A percentile compares a stretch with the other conserved stretches of the same genome.
phyloP scores from a whole-genome alignment of 2,113 vertebrate genomes.

The Clarias magur region DNA sequence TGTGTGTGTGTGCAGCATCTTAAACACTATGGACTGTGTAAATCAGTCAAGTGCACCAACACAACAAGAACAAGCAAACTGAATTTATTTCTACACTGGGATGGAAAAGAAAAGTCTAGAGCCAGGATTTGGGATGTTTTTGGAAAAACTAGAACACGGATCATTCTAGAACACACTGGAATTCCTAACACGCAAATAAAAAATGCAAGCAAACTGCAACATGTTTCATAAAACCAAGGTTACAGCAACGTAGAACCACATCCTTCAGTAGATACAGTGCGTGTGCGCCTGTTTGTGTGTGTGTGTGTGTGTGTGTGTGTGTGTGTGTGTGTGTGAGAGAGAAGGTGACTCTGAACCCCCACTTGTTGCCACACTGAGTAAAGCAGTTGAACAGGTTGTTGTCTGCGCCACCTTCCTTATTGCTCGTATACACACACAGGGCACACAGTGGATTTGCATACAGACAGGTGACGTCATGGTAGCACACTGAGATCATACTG shows the following conservation, averaged over 20 bases:
- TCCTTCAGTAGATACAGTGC: background rate
- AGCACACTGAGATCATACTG: background rate
- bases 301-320: background rate
- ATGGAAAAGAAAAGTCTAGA: background rate
- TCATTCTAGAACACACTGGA: background rate
- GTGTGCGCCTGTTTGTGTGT: background rate
- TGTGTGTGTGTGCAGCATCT: too few relatives aligned
- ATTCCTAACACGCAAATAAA: background rate
- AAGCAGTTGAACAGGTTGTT: slow-evolving; percentile 71
- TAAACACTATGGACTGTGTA: too few relatives aligned
- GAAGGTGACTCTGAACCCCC: background rate
- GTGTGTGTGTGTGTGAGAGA: background rate
- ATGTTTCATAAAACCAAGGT: background rate
- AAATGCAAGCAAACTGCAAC: background rate
- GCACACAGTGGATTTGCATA: slow-evolving; percentile 38
- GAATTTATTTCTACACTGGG: background rate
- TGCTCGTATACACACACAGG: slow-evolving; percentile 50
- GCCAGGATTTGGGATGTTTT: background rate
- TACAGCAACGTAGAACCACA: slow-evolving; percentile 8
- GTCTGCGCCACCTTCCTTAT: slow-evolving; percentile 57
- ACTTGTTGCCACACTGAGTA: slow-evolving; percentile 67
- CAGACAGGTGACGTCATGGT: background rate
- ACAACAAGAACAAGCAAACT: too few relatives aligned
- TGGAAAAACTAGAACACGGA: background rate
- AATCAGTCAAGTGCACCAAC: too few relatives aligned